Base-by-base conservation (phyloP, 2,888 invertebrate genomes). In the Trichogramma evanescens region DNA sequence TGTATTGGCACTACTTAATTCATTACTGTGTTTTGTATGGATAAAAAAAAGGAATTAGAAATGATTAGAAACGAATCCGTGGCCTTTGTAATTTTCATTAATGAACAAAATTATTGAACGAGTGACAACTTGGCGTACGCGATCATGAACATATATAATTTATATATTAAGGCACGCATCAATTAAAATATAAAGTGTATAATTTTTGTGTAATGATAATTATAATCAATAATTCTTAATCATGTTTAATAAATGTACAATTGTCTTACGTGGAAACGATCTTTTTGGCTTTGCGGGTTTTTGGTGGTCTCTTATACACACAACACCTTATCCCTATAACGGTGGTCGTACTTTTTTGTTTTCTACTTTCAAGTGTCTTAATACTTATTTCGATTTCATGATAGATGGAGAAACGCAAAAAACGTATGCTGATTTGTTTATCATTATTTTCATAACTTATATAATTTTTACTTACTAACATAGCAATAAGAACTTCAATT, bases 241-340 rank as follows among this genome's bases (percentile, higher is more conserved):
- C 72, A 76, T 78, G 76, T 76, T 77, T 76, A 78, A 78, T 78
- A 78, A 77, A 78, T 74, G 74, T 73, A 73, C 70, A 72, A 71
- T 72, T 77, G 75, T 74, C 74, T 76, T 26, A 26, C 74, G 76
- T 77, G 77, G 76, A 75, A 71, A 76, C 76, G 76, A 58, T 62
- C 60, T 62, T 65, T 76, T 76, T 73, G 71, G 77, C 77, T 78
- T 78, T 73, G 72, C 70, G 77, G 77, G 77, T 74, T 64, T 9
- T 66, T 77, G 77, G 76, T 77, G 74, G 73, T 74, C 72, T 76
- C 68, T 76, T 73, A 73, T 67, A 65, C 54, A 63, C 61, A 26
- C 26, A 26, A 26, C 26, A 70, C 76, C 75, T 68, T 68, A 65
- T 70, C 71, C 73, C 74, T 73, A 66, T 71, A 69, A 67, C 69